phyloP scores from a whole-genome alignment of 2,888 invertebrate genomes.

The Autographa pulchrina region DNA sequence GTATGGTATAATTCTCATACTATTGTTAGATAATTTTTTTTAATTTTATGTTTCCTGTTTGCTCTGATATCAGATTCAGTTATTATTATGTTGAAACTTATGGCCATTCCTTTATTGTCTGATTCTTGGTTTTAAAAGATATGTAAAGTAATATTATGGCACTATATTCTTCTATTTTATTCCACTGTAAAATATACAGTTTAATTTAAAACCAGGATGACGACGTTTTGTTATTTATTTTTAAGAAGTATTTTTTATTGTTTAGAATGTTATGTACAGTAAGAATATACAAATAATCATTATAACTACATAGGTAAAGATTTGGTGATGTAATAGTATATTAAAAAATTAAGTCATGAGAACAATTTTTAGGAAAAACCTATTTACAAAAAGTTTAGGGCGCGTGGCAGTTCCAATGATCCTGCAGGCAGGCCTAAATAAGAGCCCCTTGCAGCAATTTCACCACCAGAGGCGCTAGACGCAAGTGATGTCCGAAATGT shows the following conservation, averaged over 20 bases:
- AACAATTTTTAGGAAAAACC: not conserved
- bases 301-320: not conserved
- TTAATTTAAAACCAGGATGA: constrained; percentile 52
- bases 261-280: constrained; percentile 26
- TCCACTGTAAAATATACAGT: constrained; percentile 35
- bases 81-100: constrained; percentile 41
- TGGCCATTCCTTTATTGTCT: constrained; percentile 60
- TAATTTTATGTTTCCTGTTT: constrained; percentile 38
- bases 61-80: constrained; percentile 21
- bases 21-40: constrained; percentile 17
- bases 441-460: too few species aligned
- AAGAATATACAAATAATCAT: not conserved
- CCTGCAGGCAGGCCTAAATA: too few species aligned
- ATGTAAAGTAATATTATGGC: constrained; percentile 15
- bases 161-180: constrained; percentile 20
- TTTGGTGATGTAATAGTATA: not conserved
- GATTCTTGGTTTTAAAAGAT: constrained; percentile 55
- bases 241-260: constrained; percentile 50
- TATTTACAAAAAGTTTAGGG: not conserved
- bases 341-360: too few species aligned
- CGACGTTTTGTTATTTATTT: constrained; percentile 64
- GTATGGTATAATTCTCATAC: constrained; percentile 7
- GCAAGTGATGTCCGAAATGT: too few species aligned
- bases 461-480: too few species aligned
- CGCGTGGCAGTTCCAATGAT: too few species aligned